These are phyloP conservation scores for Tachuris rubrigastra DNA, from an alignment of 2,113 vertebrate species.

Conservation along the genomic window DNA sequence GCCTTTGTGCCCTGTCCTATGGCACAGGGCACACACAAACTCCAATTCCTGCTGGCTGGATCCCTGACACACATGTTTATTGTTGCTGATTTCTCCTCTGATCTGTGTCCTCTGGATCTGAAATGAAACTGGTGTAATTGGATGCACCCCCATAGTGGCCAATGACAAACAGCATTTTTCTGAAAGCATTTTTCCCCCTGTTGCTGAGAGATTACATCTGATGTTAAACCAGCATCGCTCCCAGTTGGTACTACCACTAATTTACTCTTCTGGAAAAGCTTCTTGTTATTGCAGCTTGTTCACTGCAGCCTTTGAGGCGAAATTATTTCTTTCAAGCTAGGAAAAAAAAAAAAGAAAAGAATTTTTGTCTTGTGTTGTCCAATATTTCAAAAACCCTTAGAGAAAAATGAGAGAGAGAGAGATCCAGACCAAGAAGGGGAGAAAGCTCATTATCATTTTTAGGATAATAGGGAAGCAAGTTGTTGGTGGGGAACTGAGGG, in stretches of 20 bases:
- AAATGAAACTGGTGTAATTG: background rate
- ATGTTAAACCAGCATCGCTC: slow-evolving; percentile 3
- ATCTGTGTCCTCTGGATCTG: background rate
- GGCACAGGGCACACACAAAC: background rate
- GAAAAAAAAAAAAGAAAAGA: background rate
- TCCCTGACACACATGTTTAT: background rate
- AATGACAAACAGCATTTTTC: slow-evolving; percentile 24
- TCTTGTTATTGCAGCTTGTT: background rate
- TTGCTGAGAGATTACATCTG: slow-evolving; percentile 45
- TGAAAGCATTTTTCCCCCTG: background rate
- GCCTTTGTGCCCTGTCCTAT: background rate
- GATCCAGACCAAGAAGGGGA: background rate
- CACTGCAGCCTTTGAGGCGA: background rate
- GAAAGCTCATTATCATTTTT: background rate
- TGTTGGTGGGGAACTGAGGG: background rate
- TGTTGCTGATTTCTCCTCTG: background rate
- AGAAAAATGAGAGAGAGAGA: background rate
- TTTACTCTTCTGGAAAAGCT: slow-evolving; percentile 34
- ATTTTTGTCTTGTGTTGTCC: background rate
- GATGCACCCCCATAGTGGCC: background rate
- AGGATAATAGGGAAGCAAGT: background rate
- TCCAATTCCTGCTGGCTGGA: background rate
- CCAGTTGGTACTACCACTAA: slow-evolving; percentile 18
- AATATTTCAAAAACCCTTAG: background rate
- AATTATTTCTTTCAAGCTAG: background rate